These are phyloP conservation scores for Babyrousa celebensis DNA, from an alignment of 2,797 vertebrate genomes.

Conservation along the genomic window DNA sequence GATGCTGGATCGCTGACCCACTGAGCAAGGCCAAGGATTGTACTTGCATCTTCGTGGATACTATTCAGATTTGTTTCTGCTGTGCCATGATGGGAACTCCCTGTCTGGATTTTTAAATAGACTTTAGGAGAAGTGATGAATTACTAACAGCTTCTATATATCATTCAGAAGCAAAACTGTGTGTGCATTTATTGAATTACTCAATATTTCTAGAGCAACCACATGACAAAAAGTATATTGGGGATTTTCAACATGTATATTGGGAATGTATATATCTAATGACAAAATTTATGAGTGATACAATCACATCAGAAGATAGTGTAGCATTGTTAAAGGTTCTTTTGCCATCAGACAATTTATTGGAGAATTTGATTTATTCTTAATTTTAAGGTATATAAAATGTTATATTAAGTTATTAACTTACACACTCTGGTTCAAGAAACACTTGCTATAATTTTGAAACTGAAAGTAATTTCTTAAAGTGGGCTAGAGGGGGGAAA, in stretches of 20 bases:
- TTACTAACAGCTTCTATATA: neutral
- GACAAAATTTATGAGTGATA: neutral
- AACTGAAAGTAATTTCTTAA: neutral
- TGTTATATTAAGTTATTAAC: slow-evolving; percentile 33
- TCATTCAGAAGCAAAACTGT: neutral
- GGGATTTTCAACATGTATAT: neutral
- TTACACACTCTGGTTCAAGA: neutral
- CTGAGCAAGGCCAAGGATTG: too few relatives aligned
- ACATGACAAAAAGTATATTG: neutral
- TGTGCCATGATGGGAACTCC: too few relatives aligned
- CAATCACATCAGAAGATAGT: neutral
- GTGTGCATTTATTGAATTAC: neutral
- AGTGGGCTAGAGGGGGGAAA: neutral
- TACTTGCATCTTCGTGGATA: too few relatives aligned
- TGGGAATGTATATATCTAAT: neutral
- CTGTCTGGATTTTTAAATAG: neutral
- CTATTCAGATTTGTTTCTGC: too few relatives aligned
- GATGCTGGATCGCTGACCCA: too few relatives aligned
- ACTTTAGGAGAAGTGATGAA: neutral
- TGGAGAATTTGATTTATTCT: neutral
- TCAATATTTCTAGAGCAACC: neutral
- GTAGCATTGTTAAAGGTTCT: neutral
- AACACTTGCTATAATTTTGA: neutral
- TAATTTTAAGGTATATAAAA: neutral
- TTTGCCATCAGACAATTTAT: neutral